Percentiles rank a stretch among this genome's conserved stretches.
These are phyloP conservation scores for Gallinago nigripennis DNA, from an alignment of 2,797 vertebrate species.

Conservation along the genomic window DNA sequence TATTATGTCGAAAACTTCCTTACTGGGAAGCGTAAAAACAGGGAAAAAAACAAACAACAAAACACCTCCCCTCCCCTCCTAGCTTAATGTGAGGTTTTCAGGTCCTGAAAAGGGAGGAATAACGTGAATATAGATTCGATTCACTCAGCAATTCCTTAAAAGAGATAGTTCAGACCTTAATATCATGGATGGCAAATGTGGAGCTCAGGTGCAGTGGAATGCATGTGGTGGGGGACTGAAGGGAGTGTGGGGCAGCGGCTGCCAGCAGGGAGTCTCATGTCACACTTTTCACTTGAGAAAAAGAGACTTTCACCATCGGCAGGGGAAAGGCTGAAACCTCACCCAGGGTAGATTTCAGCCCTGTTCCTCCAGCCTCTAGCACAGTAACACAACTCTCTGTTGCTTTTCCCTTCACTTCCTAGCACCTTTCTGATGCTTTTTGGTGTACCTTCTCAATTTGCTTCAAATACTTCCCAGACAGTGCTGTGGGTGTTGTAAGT, in stretches of 20 bases:
- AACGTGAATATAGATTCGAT: neutral
- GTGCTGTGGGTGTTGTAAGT: slow-evolving; percentile 44
- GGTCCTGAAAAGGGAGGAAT: neutral
- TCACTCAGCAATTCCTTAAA: neutral
- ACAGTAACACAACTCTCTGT: neutral
- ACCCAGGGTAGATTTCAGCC: slow-evolving; percentile 11
- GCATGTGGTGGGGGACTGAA: accelerated
- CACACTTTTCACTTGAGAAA: neutral
- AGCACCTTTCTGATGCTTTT: slow-evolving; percentile 47
- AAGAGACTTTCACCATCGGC: neutral
- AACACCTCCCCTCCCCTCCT: neutral
- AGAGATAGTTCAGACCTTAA: neutral
- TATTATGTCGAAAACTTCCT: neutral
- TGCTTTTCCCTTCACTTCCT: slow-evolving; percentile 32
- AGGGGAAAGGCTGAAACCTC: neutral
- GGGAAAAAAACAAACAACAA: neutral
- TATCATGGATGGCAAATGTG: neutral
- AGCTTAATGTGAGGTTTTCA: neutral
- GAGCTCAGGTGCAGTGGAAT: neutral
- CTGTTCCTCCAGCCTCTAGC: slow-evolving; percentile 34
- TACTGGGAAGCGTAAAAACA: neutral
- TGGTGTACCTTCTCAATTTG: slow-evolving; percentile 48
- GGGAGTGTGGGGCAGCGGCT: neutral
- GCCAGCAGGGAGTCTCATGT: neutral
- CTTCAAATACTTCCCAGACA: slow-evolving; percentile 56